Conservation (phyloP, 2,113 vertebrate genomes). For the Hystrix cristata region DNA sequence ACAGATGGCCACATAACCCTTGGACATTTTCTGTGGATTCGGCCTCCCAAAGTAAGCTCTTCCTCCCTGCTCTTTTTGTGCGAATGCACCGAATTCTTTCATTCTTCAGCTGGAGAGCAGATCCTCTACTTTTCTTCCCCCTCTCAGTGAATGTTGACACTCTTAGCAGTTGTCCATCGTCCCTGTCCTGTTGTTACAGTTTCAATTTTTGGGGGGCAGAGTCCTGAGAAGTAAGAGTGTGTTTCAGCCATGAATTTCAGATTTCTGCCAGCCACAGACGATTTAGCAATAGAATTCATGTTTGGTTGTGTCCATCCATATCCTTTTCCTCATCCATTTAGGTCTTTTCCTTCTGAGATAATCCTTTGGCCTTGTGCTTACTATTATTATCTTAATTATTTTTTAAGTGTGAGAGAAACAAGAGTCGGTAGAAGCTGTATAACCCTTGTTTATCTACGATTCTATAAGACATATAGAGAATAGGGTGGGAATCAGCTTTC, state of each 20-base stretch:
- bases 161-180: background rate
- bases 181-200: background rate
- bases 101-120: constrained; percentile 14
- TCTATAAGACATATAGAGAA: background rate
- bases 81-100: background rate
- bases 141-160: background rate
- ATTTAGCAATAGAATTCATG: constrained; percentile 12
- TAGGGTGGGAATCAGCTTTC: constrained; percentile 8
- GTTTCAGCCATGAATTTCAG: constrained; percentile 38
- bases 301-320: background rate
- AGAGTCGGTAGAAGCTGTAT: background rate
- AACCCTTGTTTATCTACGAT: constrained; percentile 26
- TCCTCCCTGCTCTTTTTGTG: background rate
- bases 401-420: background rate
- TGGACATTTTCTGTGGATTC: constrained; percentile 41
- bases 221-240: constrained; percentile 16
- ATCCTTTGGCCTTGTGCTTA: background rate
- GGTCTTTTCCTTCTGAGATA: constrained; percentile 8
- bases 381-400: background rate
- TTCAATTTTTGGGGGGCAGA: constrained; percentile 56
- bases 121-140: background rate
- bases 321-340: background rate
- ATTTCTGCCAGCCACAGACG: constrained; percentile 35
- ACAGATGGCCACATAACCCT: background rate
- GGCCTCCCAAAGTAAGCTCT: background rate